A percentile compares a stretch with the other conserved stretches of the same genome.
These are phyloP conservation scores for Parasteatoda lunata DNA, from an alignment of 2,888 invertebrate species.

Conservation along the genomic window DNA sequence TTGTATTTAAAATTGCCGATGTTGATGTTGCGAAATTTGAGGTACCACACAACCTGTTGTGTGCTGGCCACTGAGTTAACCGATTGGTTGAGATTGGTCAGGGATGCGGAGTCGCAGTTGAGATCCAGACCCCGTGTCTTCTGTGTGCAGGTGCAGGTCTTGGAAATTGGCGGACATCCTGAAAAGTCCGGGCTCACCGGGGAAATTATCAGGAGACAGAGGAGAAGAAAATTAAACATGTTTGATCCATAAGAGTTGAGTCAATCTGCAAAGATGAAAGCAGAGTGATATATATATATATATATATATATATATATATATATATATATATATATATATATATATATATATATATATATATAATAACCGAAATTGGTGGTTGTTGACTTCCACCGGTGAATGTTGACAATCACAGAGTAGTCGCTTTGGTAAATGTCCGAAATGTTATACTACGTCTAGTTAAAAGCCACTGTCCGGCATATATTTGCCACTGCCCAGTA, in stretches of 20 bases:
- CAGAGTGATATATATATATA: not conserved
- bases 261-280: slow-evolving; percentile 3
- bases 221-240: not conserved
- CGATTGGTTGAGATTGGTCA: slow-evolving; percentile 48
- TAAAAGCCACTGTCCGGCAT: too few species aligned
- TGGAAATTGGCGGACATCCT: slow-evolving; percentile 65
- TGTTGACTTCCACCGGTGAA: too few species aligned
- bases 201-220: not conserved
- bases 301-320: slow-evolving; percentile 18
- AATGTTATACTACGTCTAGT: too few species aligned
- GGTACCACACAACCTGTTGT: slow-evolving; percentile 80
- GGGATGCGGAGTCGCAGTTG: slow-evolving; percentile 81
- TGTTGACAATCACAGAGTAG: too few species aligned
- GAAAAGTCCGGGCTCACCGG: not conserved
- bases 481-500: too few species aligned
- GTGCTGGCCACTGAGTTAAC: slow-evolving; percentile 53
- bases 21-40: slow-evolving; percentile 89
- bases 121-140: slow-evolving; percentile 88
- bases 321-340: slow-evolving; percentile 8
- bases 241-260: not conserved
- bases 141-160: slow-evolving; percentile 86
- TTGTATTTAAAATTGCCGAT: slow-evolving; percentile 84
- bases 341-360: not conserved
- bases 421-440: too few species aligned
- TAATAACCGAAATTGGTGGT: not conserved